phyloP scores from a whole-genome alignment of 1,140 invertebrate genomes.

The Zeugodacus cucurbitae region DNA sequence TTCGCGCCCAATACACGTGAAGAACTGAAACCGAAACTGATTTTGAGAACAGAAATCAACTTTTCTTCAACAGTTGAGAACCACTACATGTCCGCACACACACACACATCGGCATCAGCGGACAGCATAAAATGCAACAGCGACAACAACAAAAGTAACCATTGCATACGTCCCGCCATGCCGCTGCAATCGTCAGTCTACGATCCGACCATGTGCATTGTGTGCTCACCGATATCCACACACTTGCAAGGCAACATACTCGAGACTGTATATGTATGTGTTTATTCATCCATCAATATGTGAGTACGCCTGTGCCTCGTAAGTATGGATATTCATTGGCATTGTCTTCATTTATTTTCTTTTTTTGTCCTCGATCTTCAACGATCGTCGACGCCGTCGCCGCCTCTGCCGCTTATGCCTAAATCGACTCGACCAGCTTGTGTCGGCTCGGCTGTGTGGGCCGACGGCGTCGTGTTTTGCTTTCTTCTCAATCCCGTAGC shows the following conservation, averaged over 20 bases:
- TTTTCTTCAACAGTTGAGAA: slow-evolving; percentile 32
- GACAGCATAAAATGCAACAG: neutral
- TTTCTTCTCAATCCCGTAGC: slow-evolving; percentile 10
- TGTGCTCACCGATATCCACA: neutral
- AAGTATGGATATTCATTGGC: neutral
- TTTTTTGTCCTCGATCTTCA: slow-evolving; percentile 36
- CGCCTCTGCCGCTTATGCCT: neutral
- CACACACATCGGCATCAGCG: neutral
- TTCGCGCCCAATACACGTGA: slow-evolving; percentile 32
- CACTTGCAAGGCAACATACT: neutral
- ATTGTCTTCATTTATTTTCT: slow-evolving; percentile 12
- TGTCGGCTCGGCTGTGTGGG: neutral
- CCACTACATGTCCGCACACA: neutral
- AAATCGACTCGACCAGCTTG: neutral
- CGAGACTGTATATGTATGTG: too few species aligned
- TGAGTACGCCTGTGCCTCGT: neutral
- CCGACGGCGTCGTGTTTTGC: neutral
- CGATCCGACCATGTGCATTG: neutral
- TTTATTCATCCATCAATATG: neutral
- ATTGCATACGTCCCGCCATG: neutral
- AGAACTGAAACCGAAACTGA: slow-evolving; percentile 38
- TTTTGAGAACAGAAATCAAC: slow-evolving; percentile 25
- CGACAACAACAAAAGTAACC: neutral
- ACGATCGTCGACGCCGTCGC: neutral
- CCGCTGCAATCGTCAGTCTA: neutral